Percentiles rank a stretch among this genome's conserved stretches.
phyloP scores from a whole-genome alignment of 2,888 invertebrate genomes.

The Calliopum simillimum region DNA sequence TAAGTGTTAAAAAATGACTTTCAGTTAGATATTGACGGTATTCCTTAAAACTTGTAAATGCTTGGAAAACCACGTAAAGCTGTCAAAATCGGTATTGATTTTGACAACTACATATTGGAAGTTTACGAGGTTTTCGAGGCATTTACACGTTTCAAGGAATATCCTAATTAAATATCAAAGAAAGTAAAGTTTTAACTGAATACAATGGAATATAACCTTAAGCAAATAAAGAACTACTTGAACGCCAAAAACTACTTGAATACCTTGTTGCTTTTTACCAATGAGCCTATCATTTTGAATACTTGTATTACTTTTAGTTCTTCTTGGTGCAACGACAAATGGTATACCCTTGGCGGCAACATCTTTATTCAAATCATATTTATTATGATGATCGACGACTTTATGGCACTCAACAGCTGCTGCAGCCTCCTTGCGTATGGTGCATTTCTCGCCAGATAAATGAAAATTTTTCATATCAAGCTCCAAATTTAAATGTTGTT shows the following conservation, averaged over 20 bases:
- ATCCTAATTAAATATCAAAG: too few relatives aligned
- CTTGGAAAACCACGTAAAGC: too few relatives aligned
- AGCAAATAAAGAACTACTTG: neutral
- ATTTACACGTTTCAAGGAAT: too few relatives aligned
- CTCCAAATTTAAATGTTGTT: constrained; percentile 7
- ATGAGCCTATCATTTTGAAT: neutral
- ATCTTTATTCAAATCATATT: neutral
- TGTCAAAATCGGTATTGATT: too few relatives aligned
- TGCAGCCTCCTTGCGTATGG: constrained; percentile 6
- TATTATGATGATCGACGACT: neutral
- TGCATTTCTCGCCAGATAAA: constrained; percentile 42
- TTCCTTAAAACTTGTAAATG: too few relatives aligned
- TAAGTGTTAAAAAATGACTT: too few relatives aligned
- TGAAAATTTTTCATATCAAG: constrained; percentile 42
- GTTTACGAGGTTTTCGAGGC: too few relatives aligned
- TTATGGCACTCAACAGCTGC: neutral
- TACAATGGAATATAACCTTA: too few relatives aligned
- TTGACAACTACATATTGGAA: too few relatives aligned
- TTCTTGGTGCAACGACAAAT: neutral
- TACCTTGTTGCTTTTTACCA: constrained; percentile 6
- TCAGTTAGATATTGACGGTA: too few relatives aligned
- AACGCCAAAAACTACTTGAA: neutral
- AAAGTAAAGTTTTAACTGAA: too few relatives aligned
- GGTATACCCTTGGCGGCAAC: neutral
- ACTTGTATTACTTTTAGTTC: neutral